Evolutionary conservation across 2,888 invertebrate species (phyloP).

Genomic region (Dione vanillae): DNA sequence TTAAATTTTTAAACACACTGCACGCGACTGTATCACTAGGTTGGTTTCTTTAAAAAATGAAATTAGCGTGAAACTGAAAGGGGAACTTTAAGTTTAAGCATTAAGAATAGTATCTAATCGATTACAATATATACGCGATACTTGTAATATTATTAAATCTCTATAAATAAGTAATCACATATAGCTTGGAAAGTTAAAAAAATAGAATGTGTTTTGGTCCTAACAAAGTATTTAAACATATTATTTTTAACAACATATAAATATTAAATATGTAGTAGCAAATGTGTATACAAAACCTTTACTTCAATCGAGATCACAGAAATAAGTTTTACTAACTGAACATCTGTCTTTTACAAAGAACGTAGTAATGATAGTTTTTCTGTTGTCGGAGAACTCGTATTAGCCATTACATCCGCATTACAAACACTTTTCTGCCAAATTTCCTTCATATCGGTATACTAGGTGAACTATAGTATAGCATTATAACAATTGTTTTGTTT

Average conservation of each 20-base stretch:
- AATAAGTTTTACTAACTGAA: not conserved
- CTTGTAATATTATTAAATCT: not conserved
- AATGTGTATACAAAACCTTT: not conserved
- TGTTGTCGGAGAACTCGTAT: not conserved
- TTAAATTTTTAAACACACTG: slow-evolving; percentile 34
- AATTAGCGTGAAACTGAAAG: not conserved
- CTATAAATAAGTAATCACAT: not conserved
- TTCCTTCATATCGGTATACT: not conserved
- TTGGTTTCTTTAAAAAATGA: not conserved
- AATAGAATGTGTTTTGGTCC: not conserved
- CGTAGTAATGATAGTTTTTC: not conserved
- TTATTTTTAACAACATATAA: not conserved
- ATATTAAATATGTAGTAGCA: too few relatives aligned
- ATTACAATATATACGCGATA: not conserved
- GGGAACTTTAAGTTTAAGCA: not conserved
- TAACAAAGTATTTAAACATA: not conserved
- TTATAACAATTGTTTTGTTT: not conserved
- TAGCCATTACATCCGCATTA: not conserved
- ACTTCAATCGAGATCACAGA: not conserved
- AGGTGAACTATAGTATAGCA: too few relatives aligned
- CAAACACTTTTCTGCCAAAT: not conserved
- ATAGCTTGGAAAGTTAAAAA: not conserved
- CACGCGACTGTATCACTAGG: slow-evolving; percentile 27
- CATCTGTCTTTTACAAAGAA: not conserved
- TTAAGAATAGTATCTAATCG: not conserved